These are phyloP conservation scores for Drosophila leonis DNA, from an alignment of 2,888 invertebrate genomes.

Conservation along the genomic window DNA sequence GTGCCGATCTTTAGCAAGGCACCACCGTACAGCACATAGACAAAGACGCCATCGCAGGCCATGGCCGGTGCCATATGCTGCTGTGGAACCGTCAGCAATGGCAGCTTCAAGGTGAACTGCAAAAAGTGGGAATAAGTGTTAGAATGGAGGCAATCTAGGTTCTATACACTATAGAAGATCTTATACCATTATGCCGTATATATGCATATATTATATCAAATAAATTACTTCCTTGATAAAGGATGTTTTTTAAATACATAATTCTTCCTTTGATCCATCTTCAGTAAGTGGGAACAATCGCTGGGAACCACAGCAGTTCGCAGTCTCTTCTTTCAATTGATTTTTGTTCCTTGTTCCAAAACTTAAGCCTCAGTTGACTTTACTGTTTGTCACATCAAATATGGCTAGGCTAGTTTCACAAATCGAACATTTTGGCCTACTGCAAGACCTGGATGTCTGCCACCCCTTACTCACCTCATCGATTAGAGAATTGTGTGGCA, in stretches of 20 bases:
- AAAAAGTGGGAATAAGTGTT: background rate
- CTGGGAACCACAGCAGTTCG: background rate
- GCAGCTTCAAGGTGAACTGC: constrained; percentile 82
- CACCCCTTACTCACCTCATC: constrained; percentile 86
- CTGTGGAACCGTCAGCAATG: constrained; percentile 16
- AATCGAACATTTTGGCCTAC: too few species aligned
- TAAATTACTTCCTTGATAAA: too few species aligned
- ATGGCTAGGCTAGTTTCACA: too few species aligned
- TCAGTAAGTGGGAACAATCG: too few species aligned
- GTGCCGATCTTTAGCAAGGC: constrained; percentile 97
- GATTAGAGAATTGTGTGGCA: constrained; percentile 91
- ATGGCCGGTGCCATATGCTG: constrained; percentile 86
- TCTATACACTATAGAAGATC: background rate
- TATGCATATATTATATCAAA: too few species aligned
- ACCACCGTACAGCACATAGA: constrained; percentile 94
- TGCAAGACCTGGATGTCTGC: too few species aligned
- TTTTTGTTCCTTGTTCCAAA: background rate
- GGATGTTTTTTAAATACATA: too few species aligned
- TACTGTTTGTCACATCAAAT: too few species aligned
- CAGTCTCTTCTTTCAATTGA: background rate
- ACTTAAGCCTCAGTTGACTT: too few species aligned
- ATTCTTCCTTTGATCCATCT: too few species aligned
- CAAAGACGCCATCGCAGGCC: constrained; percentile 95
- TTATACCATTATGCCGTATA: background rate
- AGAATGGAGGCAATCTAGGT: background rate